Conservation (phyloP, 2,113 vertebrate species). For the Bubo blakistoni region DNA sequence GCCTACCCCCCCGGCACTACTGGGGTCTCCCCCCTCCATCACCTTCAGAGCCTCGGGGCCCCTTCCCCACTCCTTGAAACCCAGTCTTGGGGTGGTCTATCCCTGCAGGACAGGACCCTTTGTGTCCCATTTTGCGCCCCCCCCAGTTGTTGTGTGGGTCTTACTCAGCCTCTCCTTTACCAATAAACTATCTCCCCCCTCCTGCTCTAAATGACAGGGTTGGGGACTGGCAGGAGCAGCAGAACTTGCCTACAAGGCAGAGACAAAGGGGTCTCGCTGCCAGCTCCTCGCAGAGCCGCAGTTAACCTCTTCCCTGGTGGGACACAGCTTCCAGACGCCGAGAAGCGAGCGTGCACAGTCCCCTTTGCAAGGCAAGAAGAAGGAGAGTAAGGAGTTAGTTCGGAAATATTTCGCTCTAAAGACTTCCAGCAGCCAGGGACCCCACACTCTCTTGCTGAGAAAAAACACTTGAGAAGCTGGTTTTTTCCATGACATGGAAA, state of each 20-base stretch:
- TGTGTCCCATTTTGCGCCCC: neutral
- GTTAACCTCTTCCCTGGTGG: slow-evolving; percentile 2
- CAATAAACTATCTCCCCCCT: neutral
- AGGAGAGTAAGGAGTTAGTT: neutral
- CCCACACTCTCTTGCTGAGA: neutral
- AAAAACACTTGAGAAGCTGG: neutral
- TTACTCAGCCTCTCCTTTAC: neutral
- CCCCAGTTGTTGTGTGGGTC: neutral
- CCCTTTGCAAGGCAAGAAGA: neutral
- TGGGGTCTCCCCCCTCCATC: neutral
- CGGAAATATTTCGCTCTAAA: neutral
- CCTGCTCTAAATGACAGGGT: neutral
- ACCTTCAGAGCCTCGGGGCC: neutral
- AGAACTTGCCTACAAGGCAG: neutral
- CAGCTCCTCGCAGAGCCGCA: neutral
- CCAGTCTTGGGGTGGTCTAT: neutral
- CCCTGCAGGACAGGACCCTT: neutral
- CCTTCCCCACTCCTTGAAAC: neutral
- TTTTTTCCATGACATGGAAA: neutral
- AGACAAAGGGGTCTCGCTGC: slow-evolving; percentile 32
- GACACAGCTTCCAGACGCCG: neutral
- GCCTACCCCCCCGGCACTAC: too few species aligned
- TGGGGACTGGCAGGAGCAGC: neutral
- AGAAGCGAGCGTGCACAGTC: rapidly evolving
- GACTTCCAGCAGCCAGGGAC: neutral